Conservation (phyloP, 2,888 invertebrate species). For the Mylabris sibirica region DNA sequence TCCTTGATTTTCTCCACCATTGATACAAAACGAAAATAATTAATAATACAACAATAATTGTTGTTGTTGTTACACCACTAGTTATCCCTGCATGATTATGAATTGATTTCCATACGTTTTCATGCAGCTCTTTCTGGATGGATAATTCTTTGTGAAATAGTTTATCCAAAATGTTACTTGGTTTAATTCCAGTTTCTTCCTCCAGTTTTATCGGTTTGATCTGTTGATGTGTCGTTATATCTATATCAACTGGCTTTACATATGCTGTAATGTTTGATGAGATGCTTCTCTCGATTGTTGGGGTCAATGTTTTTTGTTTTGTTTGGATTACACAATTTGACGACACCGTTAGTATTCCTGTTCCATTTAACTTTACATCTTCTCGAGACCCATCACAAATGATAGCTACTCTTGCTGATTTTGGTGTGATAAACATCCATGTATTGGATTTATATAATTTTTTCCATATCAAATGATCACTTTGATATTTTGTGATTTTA, state of each 20-base stretch:
- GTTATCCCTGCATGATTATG: not conserved
- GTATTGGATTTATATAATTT: not conserved
- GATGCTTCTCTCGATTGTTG: not conserved
- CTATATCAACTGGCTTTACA: not conserved
- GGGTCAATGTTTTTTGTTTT: not conserved
- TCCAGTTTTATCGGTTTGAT: not conserved
- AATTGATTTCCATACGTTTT: not conserved
- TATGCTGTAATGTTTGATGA: not conserved
- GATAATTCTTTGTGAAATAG: not conserved
- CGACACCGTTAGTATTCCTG: not conserved
- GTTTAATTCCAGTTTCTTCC: not conserved
- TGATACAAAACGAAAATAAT: not conserved
- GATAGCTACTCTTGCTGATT: not conserved
- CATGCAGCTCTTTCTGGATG: not conserved
- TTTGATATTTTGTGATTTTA: not conserved
- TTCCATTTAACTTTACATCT: not conserved
- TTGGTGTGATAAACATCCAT: not conserved
- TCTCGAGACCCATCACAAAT: not conserved
- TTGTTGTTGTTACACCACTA: not conserved
- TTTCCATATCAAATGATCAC: not conserved
- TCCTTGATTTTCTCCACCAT: not conserved
- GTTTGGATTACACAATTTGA: not conserved
- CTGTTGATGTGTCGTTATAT: not conserved
- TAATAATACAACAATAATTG: not conserved
- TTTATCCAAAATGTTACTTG: not conserved